Conservation (phyloP, 2,113 vertebrate species). For the Psephotus haematonotus region DNA sequence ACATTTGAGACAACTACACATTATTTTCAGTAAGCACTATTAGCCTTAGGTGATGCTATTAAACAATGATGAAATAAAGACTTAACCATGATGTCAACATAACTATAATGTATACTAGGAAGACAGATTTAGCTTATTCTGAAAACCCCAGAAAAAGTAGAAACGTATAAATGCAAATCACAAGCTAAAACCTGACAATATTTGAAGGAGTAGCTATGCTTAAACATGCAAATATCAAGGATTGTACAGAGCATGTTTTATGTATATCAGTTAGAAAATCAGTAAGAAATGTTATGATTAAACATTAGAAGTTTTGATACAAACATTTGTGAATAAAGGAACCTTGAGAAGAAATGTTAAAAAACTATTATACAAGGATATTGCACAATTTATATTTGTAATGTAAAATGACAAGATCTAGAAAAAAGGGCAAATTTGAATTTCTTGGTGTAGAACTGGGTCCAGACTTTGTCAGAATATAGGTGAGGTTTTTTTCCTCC, state of each 20-base stretch:
- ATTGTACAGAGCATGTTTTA: background rate
- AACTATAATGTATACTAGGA: background rate
- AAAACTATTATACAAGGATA: background rate
- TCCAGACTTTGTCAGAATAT: background rate
- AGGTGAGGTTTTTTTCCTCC: fast-evolving
- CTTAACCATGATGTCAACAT: background rate
- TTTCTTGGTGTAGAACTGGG: background rate
- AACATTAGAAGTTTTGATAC: background rate
- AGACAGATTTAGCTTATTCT: background rate
- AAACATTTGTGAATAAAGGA: background rate
- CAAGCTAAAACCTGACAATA: background rate
- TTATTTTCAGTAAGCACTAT: background rate
- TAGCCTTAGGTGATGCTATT: background rate
- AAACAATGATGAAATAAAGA: background rate
- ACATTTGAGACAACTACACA: background rate
- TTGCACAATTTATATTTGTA: background rate
- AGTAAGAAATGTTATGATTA: background rate
- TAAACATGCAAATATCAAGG: background rate
- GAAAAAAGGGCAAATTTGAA: background rate
- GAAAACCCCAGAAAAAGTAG: background rate
- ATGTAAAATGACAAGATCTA: background rate
- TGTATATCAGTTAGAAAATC: background rate
- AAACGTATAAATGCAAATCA: background rate
- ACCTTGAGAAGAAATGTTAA: background rate
- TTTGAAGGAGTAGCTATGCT: background rate